These are phyloP conservation scores for Ariopsis seemanni DNA, from an alignment of 2,113 vertebrate species.

Conservation along the genomic window DNA sequence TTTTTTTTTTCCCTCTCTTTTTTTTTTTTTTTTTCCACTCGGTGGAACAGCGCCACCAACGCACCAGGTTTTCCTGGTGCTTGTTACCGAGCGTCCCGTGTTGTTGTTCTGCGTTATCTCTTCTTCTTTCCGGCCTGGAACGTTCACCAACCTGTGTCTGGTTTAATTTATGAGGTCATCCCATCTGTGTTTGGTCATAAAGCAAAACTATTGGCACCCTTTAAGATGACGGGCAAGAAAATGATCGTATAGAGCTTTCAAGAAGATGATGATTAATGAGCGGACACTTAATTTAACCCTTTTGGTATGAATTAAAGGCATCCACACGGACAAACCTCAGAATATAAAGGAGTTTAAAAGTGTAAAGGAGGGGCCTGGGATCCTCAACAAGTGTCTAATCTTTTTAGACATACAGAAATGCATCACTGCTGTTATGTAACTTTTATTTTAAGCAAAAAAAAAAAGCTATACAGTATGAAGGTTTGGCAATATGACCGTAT, in stretches of 20 bases:
- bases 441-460: neutral
- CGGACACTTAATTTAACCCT: neutral
- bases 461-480: neutral
- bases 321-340: neutral
- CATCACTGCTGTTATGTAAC: neutral
- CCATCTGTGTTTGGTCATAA: neutral
- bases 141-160: neutral
- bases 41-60: constrained; percentile 26
- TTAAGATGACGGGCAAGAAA: neutral
- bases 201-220: neutral
- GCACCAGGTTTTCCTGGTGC: neutral
- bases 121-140: neutral
- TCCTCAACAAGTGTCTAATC: neutral
- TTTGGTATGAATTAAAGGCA: neutral
- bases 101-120: neutral
- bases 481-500: neutral
- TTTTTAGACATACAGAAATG: neutral
- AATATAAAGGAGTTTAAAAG: neutral
- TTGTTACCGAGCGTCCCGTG: neutral
- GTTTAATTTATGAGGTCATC: neutral
- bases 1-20: neutral
- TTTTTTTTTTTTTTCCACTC: constrained; percentile 5
- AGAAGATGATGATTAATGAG: neutral
- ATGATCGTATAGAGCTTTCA: neutral
- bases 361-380: neutral